Evolutionary conservation across 1,140 invertebrate species (phyloP).

Genomic region (Centruroides vittatus): DNA sequence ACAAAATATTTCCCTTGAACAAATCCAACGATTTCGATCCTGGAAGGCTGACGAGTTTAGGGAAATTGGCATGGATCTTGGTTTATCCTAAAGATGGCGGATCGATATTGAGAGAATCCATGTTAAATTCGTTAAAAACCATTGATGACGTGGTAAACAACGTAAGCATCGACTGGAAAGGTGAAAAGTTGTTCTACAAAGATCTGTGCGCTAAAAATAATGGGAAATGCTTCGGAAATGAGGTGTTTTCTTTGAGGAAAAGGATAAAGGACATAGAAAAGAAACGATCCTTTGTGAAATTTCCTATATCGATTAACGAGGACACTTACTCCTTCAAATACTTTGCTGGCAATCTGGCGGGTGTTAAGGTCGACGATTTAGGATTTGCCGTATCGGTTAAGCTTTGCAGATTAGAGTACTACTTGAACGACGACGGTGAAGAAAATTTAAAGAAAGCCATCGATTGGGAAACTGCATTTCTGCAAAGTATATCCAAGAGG

Average conservation of each 20-base stretch:
- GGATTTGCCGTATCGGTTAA: slow-evolving; percentile 55
- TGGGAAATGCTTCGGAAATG: slow-evolving; percentile 63
- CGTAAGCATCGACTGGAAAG: slow-evolving; percentile 37
- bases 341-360: slow-evolving; percentile 72
- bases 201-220: slow-evolving; percentile 71
- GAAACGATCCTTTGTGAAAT: slow-evolving; percentile 57
- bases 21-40: slow-evolving; percentile 13
- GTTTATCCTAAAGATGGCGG: slow-evolving; percentile 62
- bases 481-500: slow-evolving; percentile 55
- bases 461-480: slow-evolving; percentile 69
- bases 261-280: slow-evolving; percentile 61
- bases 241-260: slow-evolving; percentile 62
- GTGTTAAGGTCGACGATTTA: slow-evolving; percentile 54
- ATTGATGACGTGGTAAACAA: slow-evolving; percentile 63
- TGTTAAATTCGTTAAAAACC: slow-evolving; percentile 59
- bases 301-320: slow-evolving; percentile 74
- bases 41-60: slow-evolving; percentile 56
- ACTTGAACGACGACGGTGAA: slow-evolving; percentile 57
- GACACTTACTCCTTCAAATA: slow-evolving; percentile 65
- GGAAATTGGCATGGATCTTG: slow-evolving; percentile 72
- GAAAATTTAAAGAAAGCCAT: slow-evolving; percentile 62
- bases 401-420: slow-evolving; percentile 68
- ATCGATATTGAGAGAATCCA: slow-evolving; percentile 54
- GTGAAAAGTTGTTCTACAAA: slow-evolving; percentile 35
- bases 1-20: slow-evolving; percentile 26